phyloP scores from a whole-genome alignment of 2,888 invertebrate species.

The Cephus pulcher region DNA sequence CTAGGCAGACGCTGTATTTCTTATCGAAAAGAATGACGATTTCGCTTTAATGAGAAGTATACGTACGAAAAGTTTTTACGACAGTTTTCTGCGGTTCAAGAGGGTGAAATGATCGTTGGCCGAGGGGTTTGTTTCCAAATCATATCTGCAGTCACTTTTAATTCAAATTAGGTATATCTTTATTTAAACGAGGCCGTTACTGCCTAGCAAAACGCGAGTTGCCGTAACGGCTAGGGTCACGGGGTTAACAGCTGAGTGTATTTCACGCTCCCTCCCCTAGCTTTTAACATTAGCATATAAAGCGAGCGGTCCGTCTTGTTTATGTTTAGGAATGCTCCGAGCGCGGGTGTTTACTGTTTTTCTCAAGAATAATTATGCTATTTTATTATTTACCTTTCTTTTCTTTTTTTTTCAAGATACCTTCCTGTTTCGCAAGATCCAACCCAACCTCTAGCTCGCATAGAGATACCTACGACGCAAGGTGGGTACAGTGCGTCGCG shows the following conservation, averaged over 20 bases:
- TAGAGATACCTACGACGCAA: neutral
- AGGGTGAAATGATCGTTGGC: neutral
- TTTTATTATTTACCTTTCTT: neutral
- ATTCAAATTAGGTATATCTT: conserved; percentile 30
- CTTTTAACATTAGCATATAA: conserved; percentile 58
- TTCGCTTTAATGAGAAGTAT: neutral
- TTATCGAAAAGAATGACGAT: neutral
- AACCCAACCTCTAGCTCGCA: neutral
- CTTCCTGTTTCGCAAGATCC: neutral
- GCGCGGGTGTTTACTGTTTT: conserved; percentile 25
- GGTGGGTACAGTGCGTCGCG: neutral
- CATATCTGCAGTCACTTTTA: conserved; percentile 9
- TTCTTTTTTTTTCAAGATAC: neutral
- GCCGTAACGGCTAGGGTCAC: conserved; percentile 44
- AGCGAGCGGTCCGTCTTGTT: conserved; percentile 56
- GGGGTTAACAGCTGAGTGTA: conserved; percentile 57
- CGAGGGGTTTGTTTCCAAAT: neutral
- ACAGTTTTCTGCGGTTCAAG: neutral
- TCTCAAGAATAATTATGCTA: conserved; percentile 23
- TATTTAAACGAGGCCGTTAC: conserved; percentile 33
- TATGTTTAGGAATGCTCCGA: conserved; percentile 42
- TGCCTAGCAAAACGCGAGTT: conserved; percentile 31
- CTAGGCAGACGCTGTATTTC: neutral
- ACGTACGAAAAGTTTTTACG: neutral
- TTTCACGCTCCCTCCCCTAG: conserved; percentile 47